Percentiles rank a stretch among this genome's conserved stretches.
These are phyloP conservation scores for Onchidella celtica DNA, from an alignment of 2,888 invertebrate genomes.

Conservation along the genomic window DNA sequence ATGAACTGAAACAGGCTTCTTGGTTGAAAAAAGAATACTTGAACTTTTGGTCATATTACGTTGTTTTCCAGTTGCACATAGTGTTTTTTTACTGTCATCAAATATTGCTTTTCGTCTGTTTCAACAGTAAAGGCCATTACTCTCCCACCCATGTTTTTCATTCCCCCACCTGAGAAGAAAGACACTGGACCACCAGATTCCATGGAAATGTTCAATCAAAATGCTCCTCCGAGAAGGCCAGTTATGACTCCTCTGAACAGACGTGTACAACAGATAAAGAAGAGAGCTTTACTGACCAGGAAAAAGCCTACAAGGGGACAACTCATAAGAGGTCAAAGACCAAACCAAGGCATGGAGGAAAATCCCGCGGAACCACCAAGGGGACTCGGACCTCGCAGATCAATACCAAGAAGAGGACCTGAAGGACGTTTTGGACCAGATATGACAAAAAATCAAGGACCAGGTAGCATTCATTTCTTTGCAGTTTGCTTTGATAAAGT, in stretches of 20 bases:
- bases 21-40: too few relatives aligned
- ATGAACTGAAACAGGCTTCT: too few relatives aligned
- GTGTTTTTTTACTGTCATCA: too few relatives aligned
- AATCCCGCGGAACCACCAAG: not conserved
- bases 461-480: constrained; percentile 32
- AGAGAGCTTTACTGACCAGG: constrained; percentile 39
- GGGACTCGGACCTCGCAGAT: not conserved
- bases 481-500: not conserved
- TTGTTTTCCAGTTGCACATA: too few relatives aligned
- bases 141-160: constrained; percentile 45
- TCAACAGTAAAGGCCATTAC: constrained; percentile 41
- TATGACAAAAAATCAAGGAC: constrained; percentile 10
- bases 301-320: constrained; percentile 35
- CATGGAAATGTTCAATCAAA: constrained; percentile 37
- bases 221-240: constrained; percentile 30
- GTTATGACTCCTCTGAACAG: constrained; percentile 40
- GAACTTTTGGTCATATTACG: too few relatives aligned
- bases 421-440: constrained; percentile 18
- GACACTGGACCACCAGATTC: constrained; percentile 42
- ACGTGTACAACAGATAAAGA: constrained; percentile 40
- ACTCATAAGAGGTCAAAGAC: constrained; percentile 29
- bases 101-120: not conserved
- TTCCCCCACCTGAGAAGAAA: constrained; percentile 44
- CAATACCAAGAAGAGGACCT: constrained; percentile 5
- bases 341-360: constrained; percentile 14